These are phyloP conservation scores for Lepidonotus clava DNA, from an alignment of 2,888 invertebrate species.

Conservation along the genomic window DNA sequence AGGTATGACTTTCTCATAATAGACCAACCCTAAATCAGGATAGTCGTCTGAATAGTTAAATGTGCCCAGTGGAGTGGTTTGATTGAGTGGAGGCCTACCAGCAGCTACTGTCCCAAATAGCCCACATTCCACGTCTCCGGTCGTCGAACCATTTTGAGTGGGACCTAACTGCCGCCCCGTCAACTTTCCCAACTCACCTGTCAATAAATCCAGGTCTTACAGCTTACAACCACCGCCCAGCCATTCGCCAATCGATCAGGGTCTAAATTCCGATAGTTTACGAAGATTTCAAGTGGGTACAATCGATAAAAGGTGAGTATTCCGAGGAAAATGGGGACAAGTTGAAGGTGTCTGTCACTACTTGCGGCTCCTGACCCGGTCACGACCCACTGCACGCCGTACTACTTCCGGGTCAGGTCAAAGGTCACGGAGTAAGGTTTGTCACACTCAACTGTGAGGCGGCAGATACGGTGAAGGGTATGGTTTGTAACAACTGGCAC, in stretches of 20 bases:
- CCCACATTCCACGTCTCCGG: constrained; percentile 31
- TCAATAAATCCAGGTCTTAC: not conserved
- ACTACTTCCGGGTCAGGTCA: constrained; percentile 53
- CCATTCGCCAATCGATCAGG: not conserved
- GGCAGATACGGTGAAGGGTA: not conserved
- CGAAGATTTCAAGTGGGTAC: too few relatives aligned
- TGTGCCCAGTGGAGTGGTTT: too few relatives aligned
- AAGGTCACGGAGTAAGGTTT: not conserved
- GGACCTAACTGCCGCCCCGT: constrained; percentile 41
- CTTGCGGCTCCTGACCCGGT: constrained; percentile 21
- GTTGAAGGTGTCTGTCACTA: constrained; percentile 21
- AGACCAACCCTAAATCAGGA: too few relatives aligned
- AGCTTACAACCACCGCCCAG: not conserved
- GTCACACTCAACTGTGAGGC: not conserved
- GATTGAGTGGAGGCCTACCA: not conserved
- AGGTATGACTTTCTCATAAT: too few relatives aligned
- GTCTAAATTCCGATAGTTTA: not conserved
- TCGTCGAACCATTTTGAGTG: constrained; percentile 46
- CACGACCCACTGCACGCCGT: constrained; percentile 36
- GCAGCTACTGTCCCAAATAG: constrained; percentile 34
- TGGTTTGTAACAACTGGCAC: too few relatives aligned
- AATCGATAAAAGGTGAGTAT: not conserved
- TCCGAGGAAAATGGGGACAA: not conserved
- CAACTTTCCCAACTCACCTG: constrained; percentile 30
- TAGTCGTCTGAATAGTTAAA: too few relatives aligned